phyloP scores from a whole-genome alignment of 2,113 vertebrate genomes.

The Entosphenus tridentatus region DNA sequence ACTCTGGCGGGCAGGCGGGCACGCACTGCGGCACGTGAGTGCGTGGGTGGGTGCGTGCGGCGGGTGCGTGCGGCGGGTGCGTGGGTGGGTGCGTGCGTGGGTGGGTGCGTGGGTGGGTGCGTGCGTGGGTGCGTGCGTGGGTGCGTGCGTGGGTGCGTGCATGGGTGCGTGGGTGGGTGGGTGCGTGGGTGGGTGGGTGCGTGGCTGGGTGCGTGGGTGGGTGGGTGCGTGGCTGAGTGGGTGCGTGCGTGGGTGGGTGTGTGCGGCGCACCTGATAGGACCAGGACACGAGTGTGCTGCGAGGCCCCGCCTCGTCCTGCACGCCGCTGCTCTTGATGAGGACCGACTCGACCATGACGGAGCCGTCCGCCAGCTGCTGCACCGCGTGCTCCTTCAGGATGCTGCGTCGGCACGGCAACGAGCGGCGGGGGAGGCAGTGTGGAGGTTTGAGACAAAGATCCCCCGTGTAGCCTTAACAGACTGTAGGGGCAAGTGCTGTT shows the following conservation, averaged over 20 bases:
- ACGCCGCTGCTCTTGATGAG: slow-evolving; percentile 71
- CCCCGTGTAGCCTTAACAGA: too few species aligned
- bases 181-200: background rate
- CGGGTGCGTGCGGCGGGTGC: too few species aligned
- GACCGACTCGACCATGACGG: slow-evolving; percentile 82
- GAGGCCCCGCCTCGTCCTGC: slow-evolving; percentile 50
- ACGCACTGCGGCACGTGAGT: too few species aligned
- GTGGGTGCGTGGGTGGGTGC: too few species aligned
- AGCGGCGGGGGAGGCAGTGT: background rate
- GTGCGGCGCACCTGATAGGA: slow-evolving; percentile 53
- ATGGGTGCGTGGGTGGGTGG: too few species aligned
- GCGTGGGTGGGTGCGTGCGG: too few species aligned
- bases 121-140: too few species aligned
- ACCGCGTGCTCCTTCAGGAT: slow-evolving; percentile 59
- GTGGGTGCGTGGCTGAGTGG: background rate
- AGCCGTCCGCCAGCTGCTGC: slow-evolving; percentile 75
- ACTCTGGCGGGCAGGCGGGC: too few species aligned
- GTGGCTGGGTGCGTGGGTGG: background rate
- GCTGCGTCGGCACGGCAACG: slow-evolving; percentile 16
- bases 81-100: too few species aligned
- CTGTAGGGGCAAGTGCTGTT: too few species aligned
- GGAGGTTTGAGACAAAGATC: too few species aligned
- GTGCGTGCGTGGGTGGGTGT: background rate
- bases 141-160: too few species aligned
- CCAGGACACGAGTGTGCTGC: slow-evolving; percentile 81